Base-by-base conservation (phyloP, 2,113 vertebrate species). In the Oncorhynchus keta region DNA sequence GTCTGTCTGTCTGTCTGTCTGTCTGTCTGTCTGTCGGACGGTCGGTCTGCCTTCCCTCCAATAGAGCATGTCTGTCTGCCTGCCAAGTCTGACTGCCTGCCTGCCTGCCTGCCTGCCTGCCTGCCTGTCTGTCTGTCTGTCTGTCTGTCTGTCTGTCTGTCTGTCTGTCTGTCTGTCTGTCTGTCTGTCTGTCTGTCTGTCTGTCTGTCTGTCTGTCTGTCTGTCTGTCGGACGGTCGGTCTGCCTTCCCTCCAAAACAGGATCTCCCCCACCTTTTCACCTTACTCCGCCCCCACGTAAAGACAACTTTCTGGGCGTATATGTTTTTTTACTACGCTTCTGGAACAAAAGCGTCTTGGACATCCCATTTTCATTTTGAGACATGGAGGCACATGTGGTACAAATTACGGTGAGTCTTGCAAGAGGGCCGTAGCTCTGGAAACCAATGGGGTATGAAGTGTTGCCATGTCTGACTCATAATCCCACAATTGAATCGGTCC, bases 381-480 rank as follows among this genome's bases (percentile, higher is more conserved):
- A 45, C 39, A 45, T 45, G 39, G 39, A 66, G 59, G 71, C 82
- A 87, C 86, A 88, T 89, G 83, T 90, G 84, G 79, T 83, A 81
- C 72, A 87, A 76, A 87, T 90, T 86, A 86, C 65, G 26, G 24
- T 67, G 57, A 74, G 65, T 55, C 61, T 76, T 76, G 35, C 28
- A 73, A 77, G 73, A 80, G 72, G 65, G 67, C 18, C 69, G 72
- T 75, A 70, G 70, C 65, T 79, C 82, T 85, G 77, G 84, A 90
- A 85, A 68, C 76, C 79, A 86, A 88, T 72, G 79, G 84, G 79
- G 79, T 85, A 88, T 87, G 89, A 90, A 89, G 81, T 77, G 64
- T 59, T 83, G 72, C 81, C 76, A 84, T 76, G 73, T 85, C 85
- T 80, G 76, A 76, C 79, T 70, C 76, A 13, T 74, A 74, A 67